Evolutionary conservation across 2,888 invertebrate genomes (phyloP).

Genomic region (Eupithecia insigniata): DNA sequence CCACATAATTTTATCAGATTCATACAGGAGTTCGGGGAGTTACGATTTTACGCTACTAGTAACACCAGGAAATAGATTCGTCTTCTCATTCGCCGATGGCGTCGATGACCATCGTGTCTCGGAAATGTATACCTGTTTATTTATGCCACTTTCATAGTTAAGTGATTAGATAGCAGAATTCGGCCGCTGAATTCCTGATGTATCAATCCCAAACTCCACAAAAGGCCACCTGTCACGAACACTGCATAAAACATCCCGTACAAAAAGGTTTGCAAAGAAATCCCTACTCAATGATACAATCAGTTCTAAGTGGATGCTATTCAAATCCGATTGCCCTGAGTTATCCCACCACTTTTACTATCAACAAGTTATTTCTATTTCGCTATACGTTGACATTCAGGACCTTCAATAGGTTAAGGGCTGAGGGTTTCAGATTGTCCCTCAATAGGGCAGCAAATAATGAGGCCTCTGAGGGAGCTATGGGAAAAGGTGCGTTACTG

Average conservation of each 20-base stretch:
- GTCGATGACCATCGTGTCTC: too few relatives aligned
- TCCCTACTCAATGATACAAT: slow-evolving; percentile 21
- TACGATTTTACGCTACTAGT: too few relatives aligned
- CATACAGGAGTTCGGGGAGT: too few relatives aligned
- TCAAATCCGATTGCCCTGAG: slow-evolving; percentile 39
- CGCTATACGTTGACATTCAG: slow-evolving; percentile 53
- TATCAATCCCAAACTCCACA: background rate
- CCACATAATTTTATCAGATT: too few relatives aligned
- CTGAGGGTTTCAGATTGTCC: slow-evolving; percentile 45
- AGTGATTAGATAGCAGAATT: too few relatives aligned
- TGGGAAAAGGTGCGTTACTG: slow-evolving; percentile 47
- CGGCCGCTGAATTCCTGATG: background rate
- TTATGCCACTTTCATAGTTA: too few relatives aligned
- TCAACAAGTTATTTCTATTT: slow-evolving; percentile 46
- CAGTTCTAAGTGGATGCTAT: slow-evolving; percentile 37
- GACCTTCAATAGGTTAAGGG: slow-evolving; percentile 49
- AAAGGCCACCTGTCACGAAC: background rate
- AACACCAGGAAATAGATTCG: too few relatives aligned
- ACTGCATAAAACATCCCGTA: background rate
- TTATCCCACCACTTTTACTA: slow-evolving; percentile 29
- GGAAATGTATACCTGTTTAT: too few relatives aligned
- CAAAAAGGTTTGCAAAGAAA: slow-evolving; percentile 18
- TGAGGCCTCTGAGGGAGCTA: slow-evolving; percentile 47
- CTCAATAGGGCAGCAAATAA: slow-evolving; percentile 53
- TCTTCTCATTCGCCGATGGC: too few relatives aligned